phyloP scores from a whole-genome alignment of 1,140 invertebrate genomes.

The Caerostris darwini region DNA sequence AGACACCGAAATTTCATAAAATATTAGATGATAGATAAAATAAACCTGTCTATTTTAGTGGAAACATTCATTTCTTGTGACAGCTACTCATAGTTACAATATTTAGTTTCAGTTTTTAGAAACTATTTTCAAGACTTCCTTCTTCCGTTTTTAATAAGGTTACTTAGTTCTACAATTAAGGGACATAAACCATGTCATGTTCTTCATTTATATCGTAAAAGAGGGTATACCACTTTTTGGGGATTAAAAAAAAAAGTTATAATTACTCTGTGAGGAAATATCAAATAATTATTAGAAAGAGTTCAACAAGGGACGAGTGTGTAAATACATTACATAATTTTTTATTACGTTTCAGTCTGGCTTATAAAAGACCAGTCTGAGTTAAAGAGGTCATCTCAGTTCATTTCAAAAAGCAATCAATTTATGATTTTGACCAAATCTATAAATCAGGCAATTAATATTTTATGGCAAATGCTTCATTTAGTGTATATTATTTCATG shows the following conservation, averaged over 20 bases:
- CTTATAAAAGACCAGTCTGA: not conserved
- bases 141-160: not conserved
- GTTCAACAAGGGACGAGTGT: not conserved
- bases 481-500: no score
- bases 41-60: constrained; percentile 9
- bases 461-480: no score
- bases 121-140: not conserved
- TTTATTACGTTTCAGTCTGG: not conserved
- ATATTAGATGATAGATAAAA: not conserved
- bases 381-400: not conserved
- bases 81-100: not conserved
- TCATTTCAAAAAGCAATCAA: not conserved
- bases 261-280: not conserved
- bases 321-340: not conserved
- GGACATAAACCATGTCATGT: not conserved
- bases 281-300: not conserved
- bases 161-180: not conserved
- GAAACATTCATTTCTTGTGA: constrained; percentile 26
- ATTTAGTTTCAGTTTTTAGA: constrained; percentile 10
- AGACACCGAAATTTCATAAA: not conserved
- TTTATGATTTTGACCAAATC: not conserved
- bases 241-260: not conserved
- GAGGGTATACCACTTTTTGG: not conserved
- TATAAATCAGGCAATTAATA: no score
- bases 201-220: not conserved